Conservation (phyloP, 92 coral and sea anemone genomes). For the Actinostola sp. region DNA sequence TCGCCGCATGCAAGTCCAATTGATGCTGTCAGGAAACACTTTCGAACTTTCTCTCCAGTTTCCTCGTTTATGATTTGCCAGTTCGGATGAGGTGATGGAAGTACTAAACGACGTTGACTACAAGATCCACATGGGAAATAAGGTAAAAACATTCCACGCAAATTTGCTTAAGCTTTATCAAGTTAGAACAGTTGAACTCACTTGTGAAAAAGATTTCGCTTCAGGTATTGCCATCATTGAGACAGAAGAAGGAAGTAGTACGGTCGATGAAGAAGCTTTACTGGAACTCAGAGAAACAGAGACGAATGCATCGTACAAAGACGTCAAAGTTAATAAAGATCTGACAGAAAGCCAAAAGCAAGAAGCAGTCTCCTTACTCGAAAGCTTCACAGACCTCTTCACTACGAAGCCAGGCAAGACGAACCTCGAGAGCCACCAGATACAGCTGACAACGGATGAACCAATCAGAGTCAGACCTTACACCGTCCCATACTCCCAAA, state of each 20-base stretch:
- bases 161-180: conserved; percentile 1
- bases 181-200: not conserved
- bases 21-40: no score
- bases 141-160: conserved; percentile 2
- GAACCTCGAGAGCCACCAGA: conserved; percentile 39
- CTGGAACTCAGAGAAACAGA: not conserved
- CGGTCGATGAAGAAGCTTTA: not conserved
- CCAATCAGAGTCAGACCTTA: conserved; percentile 39
- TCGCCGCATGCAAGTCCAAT: no score
- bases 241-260: not conserved
- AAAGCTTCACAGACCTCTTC: conserved; percentile 11
- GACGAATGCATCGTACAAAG: not conserved
- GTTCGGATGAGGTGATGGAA: not conserved
- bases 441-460: conserved; percentile 28
- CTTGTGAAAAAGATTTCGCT: not conserved
- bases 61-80: no score
- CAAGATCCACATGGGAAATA: not conserved
- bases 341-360: not conserved
- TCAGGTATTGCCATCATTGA: conserved; percentile 4
- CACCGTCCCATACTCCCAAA: conserved; percentile 31
- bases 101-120: not conserved
- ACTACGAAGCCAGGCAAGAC: conserved; percentile 42
- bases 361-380: not conserved
- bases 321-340: not conserved
- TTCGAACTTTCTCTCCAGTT: no score